Evolutionary conservation across 37 sponge, comb jelly and placozoan species (phyloP), one percentile per base, ranked within the genome.

Genomic region (Halichondria panicea): DNA sequence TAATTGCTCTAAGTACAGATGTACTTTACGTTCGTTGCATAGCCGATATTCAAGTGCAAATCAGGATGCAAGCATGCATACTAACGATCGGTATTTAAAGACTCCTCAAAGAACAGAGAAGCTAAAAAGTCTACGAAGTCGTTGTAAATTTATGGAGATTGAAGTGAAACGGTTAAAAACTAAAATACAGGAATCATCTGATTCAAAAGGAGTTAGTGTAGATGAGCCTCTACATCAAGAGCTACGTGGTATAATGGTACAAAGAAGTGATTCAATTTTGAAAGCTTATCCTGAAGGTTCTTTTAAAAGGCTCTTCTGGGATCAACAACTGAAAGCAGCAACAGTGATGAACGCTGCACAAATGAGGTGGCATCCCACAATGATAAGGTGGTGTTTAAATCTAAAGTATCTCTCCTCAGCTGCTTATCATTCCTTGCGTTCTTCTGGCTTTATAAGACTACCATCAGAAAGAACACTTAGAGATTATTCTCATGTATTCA

Each of bases 321-420:
- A 53, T 33, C 72, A 71, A 31, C 72, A 71, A 31, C 30, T 71
- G 22, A 34, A 71, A 34, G 72, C 72, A 33, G 72, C 72, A 71
- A 30, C 44, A 42, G 21, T n/a, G 30, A 60, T 21, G 24, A 25
- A 60, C 21, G 62, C 52, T 48, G 13, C 13, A 18, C 52, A 48
- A 15, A 48, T 48, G 55, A 27, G 72, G 30, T 71, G 72, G 72
- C 72, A 71, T 53, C 72, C 72, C 28, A 22, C 31, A 35, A 48
- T 71, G 72, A 71, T 71, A n/a, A n/a, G n/a, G n/a, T n/a, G n/a
- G n/a, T n/a, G n/a, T n/a, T n/a, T n/a, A n/a, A n/a, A n/a, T n/a
- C n/a, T n/a, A n/a, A n/a, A n/a, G n/a, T n/a, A n/a, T n/a, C n/a
- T n/a, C n/a, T n/a, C n/a, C n/a, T n/a, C n/a, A n/a, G n/a, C n/a